These are phyloP conservation scores for Camponotus fellah DNA, from an alignment of 2,888 invertebrate species.

Conservation along the genomic window DNA sequence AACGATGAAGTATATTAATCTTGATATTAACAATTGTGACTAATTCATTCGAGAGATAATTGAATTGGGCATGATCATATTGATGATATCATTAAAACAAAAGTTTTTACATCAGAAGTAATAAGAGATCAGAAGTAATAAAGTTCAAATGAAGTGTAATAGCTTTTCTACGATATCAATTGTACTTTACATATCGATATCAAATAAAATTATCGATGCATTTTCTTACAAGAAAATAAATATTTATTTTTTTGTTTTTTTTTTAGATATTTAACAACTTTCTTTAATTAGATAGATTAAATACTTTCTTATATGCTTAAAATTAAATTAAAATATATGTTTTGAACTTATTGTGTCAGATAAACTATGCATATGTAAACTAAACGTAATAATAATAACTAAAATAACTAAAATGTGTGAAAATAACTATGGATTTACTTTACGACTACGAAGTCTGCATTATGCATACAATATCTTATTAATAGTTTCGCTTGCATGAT, in stretches of 20 bases:
- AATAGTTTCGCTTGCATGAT: constrained; percentile 24
- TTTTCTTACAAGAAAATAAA: neutral
- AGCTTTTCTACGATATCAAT: neutral
- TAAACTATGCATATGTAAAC: neutral
- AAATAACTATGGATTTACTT: constrained; percentile 11
- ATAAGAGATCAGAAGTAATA: constrained; percentile 4
- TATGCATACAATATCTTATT: constrained; percentile 15
- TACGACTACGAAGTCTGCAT: neutral
- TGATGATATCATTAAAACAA: neutral
- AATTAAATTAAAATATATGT: neutral
- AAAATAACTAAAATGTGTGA: neutral
- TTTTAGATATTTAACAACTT: neutral
- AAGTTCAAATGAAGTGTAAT: neutral
- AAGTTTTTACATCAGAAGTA: constrained; percentile 11
- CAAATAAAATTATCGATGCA: neutral
- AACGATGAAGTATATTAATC: neutral
- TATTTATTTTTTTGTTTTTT: neutral
- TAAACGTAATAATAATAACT: too few relatives aligned
- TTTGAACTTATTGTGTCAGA: neutral
- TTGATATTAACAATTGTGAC: neutral
- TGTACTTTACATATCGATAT: neutral
- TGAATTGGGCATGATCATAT: neutral
- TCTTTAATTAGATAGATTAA: neutral
- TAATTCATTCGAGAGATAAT: constrained; percentile 3
- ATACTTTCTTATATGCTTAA: neutral